These are phyloP conservation scores for Microctonus brassicae DNA, from an alignment of 2,888 invertebrate species.

Conservation along the genomic window DNA sequence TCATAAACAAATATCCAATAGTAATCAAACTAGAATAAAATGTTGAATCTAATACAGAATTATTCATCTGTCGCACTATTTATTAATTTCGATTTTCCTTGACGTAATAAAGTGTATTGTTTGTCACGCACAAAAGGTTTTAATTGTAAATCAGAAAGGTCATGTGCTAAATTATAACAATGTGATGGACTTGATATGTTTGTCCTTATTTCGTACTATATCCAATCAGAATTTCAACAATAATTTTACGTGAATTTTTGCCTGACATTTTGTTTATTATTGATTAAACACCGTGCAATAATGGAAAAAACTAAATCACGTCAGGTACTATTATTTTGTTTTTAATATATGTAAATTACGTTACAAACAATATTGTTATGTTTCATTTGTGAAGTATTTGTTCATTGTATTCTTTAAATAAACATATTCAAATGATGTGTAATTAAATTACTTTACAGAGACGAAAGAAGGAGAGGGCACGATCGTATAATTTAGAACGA, in stretches of 20 bases:
- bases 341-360: no score
- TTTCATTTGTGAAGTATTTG: no score
- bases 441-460: constrained; percentile 50
- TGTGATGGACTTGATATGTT: background rate
- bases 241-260: background rate
- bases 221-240: background rate
- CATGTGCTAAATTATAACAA: constrained; percentile 16
- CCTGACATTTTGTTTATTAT: constrained; percentile 13
- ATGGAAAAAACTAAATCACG: constrained; percentile 35
- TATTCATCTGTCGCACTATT: background rate
- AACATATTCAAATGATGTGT: background rate
- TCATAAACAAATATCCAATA: background rate
- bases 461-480: constrained; percentile 58
- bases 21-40: background rate
- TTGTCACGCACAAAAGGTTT: background rate
- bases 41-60: constrained; percentile 9
- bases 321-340: constrained; percentile 17
- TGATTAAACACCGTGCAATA: constrained; percentile 13
- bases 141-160: constrained; percentile 9
- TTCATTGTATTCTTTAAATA: background rate
- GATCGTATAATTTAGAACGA: constrained; percentile 53
- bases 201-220: background rate
- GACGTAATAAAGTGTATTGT: background rate
- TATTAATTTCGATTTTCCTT: constrained; percentile 16
- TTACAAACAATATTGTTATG: background rate